phyloP scores from a whole-genome alignment of 2,113 vertebrate species.

The Odocoileus hemionus region DNA sequence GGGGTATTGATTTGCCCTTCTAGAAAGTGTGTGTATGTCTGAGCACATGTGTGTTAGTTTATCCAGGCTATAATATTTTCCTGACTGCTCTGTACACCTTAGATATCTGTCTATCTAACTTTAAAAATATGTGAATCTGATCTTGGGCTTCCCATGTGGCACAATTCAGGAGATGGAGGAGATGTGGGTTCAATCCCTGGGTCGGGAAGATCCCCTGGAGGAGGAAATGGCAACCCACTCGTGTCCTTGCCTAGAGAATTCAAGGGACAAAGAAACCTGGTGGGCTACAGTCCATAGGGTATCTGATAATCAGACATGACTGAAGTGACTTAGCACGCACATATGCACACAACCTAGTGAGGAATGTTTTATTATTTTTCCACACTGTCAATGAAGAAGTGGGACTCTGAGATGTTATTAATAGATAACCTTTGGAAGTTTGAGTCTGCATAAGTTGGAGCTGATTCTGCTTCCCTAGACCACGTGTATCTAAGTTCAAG shows the following conservation, averaged over 20 bases:
- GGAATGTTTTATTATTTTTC: background rate
- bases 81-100: background rate
- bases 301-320: background rate
- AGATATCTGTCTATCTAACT: background rate
- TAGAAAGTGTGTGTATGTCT: background rate
- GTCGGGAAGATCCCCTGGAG: background rate
- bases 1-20: background rate
- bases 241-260: background rate
- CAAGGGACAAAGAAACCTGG: background rate
- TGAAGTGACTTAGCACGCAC: background rate
- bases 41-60: background rate
- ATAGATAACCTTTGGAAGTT: background rate
- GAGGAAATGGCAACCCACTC: background rate
- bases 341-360: background rate
- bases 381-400: background rate
- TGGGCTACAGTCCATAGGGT: background rate
- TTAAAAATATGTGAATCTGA: background rate
- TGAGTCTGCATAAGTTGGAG: background rate
- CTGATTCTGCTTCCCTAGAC: background rate
- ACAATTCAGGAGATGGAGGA: background rate
- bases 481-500: background rate
- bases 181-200: background rate
- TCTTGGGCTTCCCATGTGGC: background rate
- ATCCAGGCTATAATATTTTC: background rate
- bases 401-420: background rate